Evolutionary conservation across 2,888 invertebrate genomes (phyloP).

Genomic region (Sesia apiformis): DNA sequence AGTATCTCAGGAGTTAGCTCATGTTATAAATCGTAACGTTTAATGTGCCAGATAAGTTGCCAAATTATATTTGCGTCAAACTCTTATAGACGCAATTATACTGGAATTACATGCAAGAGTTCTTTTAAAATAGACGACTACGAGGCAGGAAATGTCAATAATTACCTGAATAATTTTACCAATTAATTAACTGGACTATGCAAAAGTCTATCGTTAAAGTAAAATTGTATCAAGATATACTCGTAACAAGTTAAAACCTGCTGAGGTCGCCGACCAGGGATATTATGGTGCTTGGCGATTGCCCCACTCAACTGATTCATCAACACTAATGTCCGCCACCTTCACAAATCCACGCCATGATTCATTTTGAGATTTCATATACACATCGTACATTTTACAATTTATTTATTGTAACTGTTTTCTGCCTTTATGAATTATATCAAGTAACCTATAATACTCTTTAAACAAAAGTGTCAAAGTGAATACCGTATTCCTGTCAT

Average conservation of each 20-base stretch:
- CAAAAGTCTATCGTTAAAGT: too few relatives aligned
- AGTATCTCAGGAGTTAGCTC: conserved; percentile 15
- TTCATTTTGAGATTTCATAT: not conserved
- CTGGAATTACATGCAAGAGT: not conserved
- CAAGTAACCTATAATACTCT: too few relatives aligned
- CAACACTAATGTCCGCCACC: conserved; percentile 27
- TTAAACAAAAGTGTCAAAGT: too few relatives aligned
- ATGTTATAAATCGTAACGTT: conserved; percentile 28
- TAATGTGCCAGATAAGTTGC: conserved; percentile 32
- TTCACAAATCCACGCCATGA: conserved; percentile 18
- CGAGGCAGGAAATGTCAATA: conserved; percentile 16
- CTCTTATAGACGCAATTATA: not conserved
- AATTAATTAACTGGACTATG: too few relatives aligned
- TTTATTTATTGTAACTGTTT: too few relatives aligned
- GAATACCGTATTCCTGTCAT: too few relatives aligned
- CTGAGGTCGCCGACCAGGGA: conserved; percentile 63
- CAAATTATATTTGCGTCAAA: conserved; percentile 18
- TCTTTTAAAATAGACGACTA: not conserved
- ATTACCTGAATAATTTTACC: too few relatives aligned
- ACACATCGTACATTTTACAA: too few relatives aligned
- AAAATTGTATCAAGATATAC: conserved; percentile 41
- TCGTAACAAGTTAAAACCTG: conserved; percentile 68
- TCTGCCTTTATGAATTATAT: too few relatives aligned
- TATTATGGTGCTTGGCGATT: conserved; percentile 32
- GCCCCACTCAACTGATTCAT: conserved; percentile 54